Percentiles rank a stretch among this genome's conserved stretches.
Conservation (phyloP, 2,888 invertebrate genomes). For the Hemistola chrysoprasaria region DNA sequence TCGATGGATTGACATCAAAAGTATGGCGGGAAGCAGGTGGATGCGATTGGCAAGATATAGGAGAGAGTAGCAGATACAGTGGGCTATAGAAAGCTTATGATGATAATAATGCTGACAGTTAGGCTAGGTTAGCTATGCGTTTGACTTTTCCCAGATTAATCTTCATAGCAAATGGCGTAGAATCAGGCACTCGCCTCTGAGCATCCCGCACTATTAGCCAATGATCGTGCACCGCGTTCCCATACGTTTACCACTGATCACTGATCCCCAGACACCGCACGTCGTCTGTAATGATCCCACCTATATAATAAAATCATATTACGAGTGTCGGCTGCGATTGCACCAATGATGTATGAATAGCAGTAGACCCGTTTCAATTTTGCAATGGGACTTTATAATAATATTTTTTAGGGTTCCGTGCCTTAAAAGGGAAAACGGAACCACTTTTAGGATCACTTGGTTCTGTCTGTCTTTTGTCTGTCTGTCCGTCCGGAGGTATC, state of each 20-base stretch:
- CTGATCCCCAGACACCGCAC: slow-evolving; percentile 66
- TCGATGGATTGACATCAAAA: too few relatives aligned
- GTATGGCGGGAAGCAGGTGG: too few relatives aligned
- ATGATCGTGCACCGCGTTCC: slow-evolving; percentile 53
- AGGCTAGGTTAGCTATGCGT: too few relatives aligned
- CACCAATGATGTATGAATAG: slow-evolving; percentile 62
- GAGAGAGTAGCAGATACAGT: too few relatives aligned
- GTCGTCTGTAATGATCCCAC: slow-evolving; percentile 67
- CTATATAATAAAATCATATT: slow-evolving; percentile 76
- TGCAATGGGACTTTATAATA: slow-evolving; percentile 35
- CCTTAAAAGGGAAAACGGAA: too few relatives aligned
- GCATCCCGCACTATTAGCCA: slow-evolving; percentile 47
- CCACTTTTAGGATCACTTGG: too few relatives aligned
- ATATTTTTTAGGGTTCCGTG: too few relatives aligned
- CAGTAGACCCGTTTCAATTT: slow-evolving; percentile 58
- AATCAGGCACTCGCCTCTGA: slow-evolving; percentile 31
- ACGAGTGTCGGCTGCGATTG: slow-evolving; percentile 59
- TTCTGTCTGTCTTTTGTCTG: too few relatives aligned
- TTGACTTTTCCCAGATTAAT: slow-evolving; percentile 26
- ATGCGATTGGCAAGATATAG: too few relatives aligned
- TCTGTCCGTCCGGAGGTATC: too few relatives aligned
- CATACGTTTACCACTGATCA: slow-evolving; percentile 56
- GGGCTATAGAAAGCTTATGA: too few relatives aligned
- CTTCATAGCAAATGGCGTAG: slow-evolving; percentile 29
- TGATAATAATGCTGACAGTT: too few relatives aligned